A percentile compares a stretch with the other conserved stretches of the same genome.
phyloP scores from a whole-genome alignment of 2,113 vertebrate species.

The Tupaia chinensis region DNA sequence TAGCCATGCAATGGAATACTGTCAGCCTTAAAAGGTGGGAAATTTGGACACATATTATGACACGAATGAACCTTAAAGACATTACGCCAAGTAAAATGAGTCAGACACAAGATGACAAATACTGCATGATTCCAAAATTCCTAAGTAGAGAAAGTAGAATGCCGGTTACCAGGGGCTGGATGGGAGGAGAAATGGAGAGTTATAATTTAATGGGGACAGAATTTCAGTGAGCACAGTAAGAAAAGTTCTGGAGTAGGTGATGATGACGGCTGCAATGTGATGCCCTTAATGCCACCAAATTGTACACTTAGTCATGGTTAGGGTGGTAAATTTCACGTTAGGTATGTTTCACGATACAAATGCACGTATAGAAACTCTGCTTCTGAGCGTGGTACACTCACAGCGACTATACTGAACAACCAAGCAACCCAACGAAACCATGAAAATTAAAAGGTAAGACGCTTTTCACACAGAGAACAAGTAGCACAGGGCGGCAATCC shows the following conservation, averaged over 20 bases:
- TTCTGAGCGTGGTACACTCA: not conserved
- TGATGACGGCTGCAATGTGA: rapidly evolving
- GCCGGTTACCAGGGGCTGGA: no score
- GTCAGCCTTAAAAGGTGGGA: not conserved
- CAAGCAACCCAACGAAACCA: not conserved
- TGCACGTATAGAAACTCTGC: not conserved
- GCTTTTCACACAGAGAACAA: not conserved
- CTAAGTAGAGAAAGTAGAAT: not conserved
- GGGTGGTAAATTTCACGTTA: no score
- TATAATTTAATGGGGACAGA: not conserved
- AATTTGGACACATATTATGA: not conserved
- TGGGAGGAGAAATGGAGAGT: rapidly evolving
- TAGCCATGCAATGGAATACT: rapidly evolving
- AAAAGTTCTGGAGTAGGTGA: rapidly evolving
- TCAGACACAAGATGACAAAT: not conserved
- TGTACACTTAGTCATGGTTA: no score
- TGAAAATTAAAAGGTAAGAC: not conserved
- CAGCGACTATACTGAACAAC: no score
- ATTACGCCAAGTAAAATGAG: not conserved
- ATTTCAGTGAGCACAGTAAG: no score
- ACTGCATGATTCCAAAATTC: not conserved
- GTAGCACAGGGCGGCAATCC: no score
- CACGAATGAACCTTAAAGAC: not conserved
- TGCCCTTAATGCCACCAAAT: no score
- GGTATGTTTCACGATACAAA: not conserved